These are phyloP conservation scores for Dasypogon diadema DNA, from an alignment of 2,888 invertebrate genomes.

Conservation along the genomic window DNA sequence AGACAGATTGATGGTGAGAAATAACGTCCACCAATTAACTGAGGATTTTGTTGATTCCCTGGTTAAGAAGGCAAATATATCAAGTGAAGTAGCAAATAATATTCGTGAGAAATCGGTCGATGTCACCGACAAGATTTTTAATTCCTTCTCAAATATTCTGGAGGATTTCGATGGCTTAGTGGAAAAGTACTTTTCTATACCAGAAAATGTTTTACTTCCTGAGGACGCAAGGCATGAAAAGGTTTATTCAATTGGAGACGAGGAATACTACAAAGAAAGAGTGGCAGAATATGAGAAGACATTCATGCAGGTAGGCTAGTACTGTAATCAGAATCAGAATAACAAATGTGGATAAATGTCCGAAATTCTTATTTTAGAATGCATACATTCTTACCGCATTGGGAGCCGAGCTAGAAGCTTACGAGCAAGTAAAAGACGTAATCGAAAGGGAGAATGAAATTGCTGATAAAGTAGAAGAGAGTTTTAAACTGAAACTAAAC, in stretches of 20 bases:
- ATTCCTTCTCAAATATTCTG: conserved; percentile 58
- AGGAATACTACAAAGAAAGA: conserved; percentile 57
- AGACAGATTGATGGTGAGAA: conserved; percentile 44
- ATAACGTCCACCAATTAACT: conserved; percentile 1
- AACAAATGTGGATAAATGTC: not conserved
- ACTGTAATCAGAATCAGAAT: too few species aligned
- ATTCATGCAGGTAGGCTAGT: conserved; percentile 61
- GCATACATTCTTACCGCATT: conserved; percentile 58
- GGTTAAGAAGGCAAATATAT: conserved; percentile 56
- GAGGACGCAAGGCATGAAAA: conserved; percentile 61
- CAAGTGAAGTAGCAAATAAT: conserved; percentile 55
- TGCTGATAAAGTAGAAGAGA: conserved; percentile 57
- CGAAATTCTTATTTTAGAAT: conserved; percentile 57
- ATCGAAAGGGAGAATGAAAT: conserved; percentile 58
- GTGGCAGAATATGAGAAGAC: conserved; percentile 59
- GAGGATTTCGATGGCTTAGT: conserved; percentile 59
- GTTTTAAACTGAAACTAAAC: conserved; percentile 52
- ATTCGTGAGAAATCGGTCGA: conserved; percentile 11
- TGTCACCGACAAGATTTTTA: conserved; percentile 59
- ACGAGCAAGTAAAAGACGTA: conserved; percentile 54
- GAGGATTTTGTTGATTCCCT: conserved; percentile 48
- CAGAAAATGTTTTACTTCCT: conserved; percentile 62
- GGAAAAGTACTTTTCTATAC: conserved; percentile 61
- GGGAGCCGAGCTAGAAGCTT: conserved; percentile 58
- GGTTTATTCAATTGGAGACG: conserved; percentile 59